Evolutionary conservation across 37 sponge, comb jelly and placozoan genomes (phyloP).

Genomic region (Dysidea cf. avara): DNA sequence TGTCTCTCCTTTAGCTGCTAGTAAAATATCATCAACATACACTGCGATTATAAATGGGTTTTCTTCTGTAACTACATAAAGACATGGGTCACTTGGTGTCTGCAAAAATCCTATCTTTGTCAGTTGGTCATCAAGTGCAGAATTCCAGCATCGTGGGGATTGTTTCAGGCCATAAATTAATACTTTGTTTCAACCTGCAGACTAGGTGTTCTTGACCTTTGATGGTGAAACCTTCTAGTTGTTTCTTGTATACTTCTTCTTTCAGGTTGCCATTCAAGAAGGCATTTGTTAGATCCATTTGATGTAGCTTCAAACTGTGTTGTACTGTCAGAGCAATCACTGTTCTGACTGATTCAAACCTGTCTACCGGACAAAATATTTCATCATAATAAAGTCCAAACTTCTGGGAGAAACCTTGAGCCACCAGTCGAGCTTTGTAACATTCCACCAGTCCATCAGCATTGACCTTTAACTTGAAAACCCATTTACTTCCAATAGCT

Average conservation of each 20-base stretch:
- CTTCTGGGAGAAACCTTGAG: slow-evolving; percentile 58
- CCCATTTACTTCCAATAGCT: slow-evolving; percentile 65
- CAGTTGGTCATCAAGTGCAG: slow-evolving; percentile 46
- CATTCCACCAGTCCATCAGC: slow-evolving; percentile 50
- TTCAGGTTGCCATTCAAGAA: slow-evolving; percentile 51
- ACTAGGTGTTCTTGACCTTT: slow-evolving; percentile 59
- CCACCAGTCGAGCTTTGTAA: slow-evolving; percentile 49
- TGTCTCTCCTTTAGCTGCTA: slow-evolving; percentile 11
- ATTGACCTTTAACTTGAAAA: slow-evolving; percentile 40
- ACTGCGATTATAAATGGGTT: slow-evolving; percentile 33
- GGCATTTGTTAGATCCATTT: slow-evolving; percentile 58
- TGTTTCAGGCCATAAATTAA: slow-evolving; percentile 71
- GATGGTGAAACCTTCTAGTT: slow-evolving; percentile 62
- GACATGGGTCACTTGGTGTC: slow-evolving; percentile 58
- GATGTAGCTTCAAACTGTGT: slow-evolving; percentile 57
- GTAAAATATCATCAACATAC: slow-evolving; percentile 53
- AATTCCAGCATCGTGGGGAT: slow-evolving; percentile 60
- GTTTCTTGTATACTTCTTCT: slow-evolving; percentile 66
- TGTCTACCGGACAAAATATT: slow-evolving; percentile 63
- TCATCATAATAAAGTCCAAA: slow-evolving; percentile 54
- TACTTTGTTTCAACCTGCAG: slow-evolving; percentile 52
- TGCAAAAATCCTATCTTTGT: slow-evolving; percentile 48
- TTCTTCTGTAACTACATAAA: slow-evolving; percentile 17
- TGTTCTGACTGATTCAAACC: slow-evolving; percentile 47
- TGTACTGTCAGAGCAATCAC: slow-evolving; percentile 55